phyloP scores from a whole-genome alignment of 2,797 vertebrate species.

The Onychomys arenicola region DNA sequence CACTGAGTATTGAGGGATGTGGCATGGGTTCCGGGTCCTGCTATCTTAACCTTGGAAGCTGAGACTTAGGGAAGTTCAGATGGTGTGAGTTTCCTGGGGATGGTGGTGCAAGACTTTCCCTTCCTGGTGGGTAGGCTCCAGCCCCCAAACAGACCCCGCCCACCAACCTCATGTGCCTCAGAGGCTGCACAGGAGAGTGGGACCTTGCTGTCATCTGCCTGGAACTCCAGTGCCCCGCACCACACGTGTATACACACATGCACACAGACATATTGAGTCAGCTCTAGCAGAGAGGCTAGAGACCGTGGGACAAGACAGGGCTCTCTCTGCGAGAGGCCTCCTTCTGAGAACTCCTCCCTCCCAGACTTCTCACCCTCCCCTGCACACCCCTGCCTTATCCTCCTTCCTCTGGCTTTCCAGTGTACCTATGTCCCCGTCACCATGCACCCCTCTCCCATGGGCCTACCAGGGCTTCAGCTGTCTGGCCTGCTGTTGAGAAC shows the following conservation, averaged over 20 bases:
- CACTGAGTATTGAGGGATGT: fast-evolving
- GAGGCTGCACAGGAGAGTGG: not conserved
- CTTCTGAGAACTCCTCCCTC: not conserved
- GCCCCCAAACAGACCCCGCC: not conserved
- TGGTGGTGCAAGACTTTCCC: not conserved
- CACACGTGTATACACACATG: not conserved
- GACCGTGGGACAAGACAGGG: not conserved
- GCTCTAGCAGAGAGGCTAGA: not conserved
- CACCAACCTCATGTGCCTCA: not conserved
- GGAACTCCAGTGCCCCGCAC: not conserved
- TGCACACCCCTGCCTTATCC: not conserved
- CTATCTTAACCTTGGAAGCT: not conserved
- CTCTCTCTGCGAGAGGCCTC: not conserved
- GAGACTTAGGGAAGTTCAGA: not conserved
- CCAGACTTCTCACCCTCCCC: not conserved
- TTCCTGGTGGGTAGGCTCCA: not conserved
- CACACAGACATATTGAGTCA: not conserved
- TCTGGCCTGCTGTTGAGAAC: not conserved
- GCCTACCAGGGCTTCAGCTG: not conserved
- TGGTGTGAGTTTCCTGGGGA: not conserved
- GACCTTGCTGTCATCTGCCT: not conserved
- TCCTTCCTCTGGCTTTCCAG: not conserved
- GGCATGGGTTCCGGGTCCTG: not conserved
- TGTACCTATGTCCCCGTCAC: not conserved
- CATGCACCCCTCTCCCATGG: not conserved